Base-by-base conservation (phyloP, 2,888 invertebrate species). In the Pemphredon lugubris region DNA sequence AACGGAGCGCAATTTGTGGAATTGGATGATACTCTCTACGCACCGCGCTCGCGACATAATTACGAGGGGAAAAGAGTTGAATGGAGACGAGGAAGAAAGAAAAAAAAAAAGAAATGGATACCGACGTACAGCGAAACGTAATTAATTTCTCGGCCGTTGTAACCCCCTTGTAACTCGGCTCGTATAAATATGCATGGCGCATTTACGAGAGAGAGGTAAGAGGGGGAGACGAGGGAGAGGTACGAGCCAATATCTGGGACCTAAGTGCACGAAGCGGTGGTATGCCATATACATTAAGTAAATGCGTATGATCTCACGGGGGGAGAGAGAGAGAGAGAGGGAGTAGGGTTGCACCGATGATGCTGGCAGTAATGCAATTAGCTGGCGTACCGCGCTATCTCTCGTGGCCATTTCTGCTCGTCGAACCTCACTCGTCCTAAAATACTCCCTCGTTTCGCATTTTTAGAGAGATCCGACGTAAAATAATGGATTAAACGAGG, bases 341-440 rank as follows among this genome's bases (percentile, higher is more conserved):
- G n/a, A n/a, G n/a, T n/a, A n/a, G 7, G 30, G 20, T 51, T 34
- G 37, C 13, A 44, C 34, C 73, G 73, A 76, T 53, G 66, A 76
- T 70, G 76, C 59, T 53, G 59, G 57, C 55, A 39, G 61, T 70
- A 63, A 76, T 67, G 76, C 76, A 76, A 77, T 76, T 77, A 76
- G 63, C 39, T 18, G 23, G n/a, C 44, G 45, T 40, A 48, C 40
- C 26, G n/a, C 50, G 47, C 53, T 61, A 72, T 69, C 73, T 63
- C 61, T 32, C 20, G 57, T 9, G 51, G 58, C 59, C 69, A 65
- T 69, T 73, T 76, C 60, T 32, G 61, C 39, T 6, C 54, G 13
- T 34, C 54, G 54, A 70, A 66, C 55, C 37, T 42, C 44, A 7
- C 2, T 26, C 13, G 23, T 9, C 11, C 6, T 20, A n/a, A n/a